Evolutionary conservation across 2,888 invertebrate genomes (phyloP).

Genomic region (Harpalus rubripes): DNA sequence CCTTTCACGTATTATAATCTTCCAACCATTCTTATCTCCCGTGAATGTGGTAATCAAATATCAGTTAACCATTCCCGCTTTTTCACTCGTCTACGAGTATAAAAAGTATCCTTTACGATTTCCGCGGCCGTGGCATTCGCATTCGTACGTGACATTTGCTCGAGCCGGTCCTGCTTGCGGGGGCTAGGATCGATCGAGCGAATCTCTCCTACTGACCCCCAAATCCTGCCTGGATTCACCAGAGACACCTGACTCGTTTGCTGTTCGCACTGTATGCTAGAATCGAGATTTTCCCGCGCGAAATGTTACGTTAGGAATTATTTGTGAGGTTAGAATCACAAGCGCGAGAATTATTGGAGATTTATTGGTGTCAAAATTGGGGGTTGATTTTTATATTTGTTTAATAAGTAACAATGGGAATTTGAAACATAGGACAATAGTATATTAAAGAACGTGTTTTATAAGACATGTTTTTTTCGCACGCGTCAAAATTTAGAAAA

Average conservation of each 20-base stretch:
- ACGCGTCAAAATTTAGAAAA: too few species aligned
- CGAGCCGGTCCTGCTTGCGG: slow-evolving; percentile 56
- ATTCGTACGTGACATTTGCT: slow-evolving; percentile 52
- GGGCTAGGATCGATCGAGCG: slow-evolving; percentile 66
- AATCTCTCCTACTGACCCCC: slow-evolving; percentile 66
- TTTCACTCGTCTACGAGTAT: neutral
- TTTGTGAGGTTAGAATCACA: neutral
- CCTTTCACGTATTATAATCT: neutral
- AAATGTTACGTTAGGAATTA: slow-evolving; percentile 30
- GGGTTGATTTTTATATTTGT: neutral
- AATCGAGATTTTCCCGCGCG: slow-evolving; percentile 32
- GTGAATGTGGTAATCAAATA: neutral
- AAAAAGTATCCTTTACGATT: slow-evolving; percentile 46
- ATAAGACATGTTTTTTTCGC: too few species aligned
- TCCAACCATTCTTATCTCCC: neutral
- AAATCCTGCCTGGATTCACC: slow-evolving; percentile 65
- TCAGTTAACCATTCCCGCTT: neutral
- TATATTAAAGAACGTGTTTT: too few species aligned
- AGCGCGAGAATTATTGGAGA: neutral
- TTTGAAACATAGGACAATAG: too few species aligned
- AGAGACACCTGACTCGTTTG: slow-evolving; percentile 53
- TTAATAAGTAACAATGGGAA: neutral
- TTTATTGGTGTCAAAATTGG: neutral
- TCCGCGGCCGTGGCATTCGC: slow-evolving; percentile 9
- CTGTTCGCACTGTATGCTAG: slow-evolving; percentile 42